phyloP scores from a whole-genome alignment of 2,113 vertebrate species.

The Proterorhinus semilunaris region DNA sequence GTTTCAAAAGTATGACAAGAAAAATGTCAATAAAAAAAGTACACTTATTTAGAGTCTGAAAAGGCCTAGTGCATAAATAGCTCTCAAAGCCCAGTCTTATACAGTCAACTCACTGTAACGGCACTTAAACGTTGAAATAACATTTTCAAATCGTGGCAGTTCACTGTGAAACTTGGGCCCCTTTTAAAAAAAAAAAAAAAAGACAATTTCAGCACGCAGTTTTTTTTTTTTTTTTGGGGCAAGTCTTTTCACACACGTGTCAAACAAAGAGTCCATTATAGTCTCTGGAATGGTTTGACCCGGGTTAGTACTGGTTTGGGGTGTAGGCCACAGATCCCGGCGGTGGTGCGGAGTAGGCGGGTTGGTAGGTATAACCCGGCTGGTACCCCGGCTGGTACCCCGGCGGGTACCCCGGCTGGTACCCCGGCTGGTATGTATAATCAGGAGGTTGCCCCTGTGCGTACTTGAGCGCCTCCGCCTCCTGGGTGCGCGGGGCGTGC shows the following conservation, averaged over 20 bases:
- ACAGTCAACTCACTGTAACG: background rate
- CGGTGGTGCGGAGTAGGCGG: constrained; percentile 62
- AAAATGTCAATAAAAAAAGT: constrained; percentile 2
- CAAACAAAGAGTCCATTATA: constrained; percentile 9
- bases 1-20: background rate
- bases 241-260: constrained; percentile 4
- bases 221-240: background rate
- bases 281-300: constrained; percentile 14
- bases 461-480: constrained; percentile 56
- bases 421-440: constrained; percentile 60
- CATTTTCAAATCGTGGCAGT: background rate
- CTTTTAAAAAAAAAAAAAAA: constrained; percentile 33
- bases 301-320: constrained; percentile 55
- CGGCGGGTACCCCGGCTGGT: constrained; percentile 63
- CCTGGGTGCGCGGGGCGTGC: constrained; percentile 73
- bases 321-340: constrained; percentile 63
- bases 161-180: background rate
- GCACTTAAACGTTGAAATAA: background rate
- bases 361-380: constrained; percentile 63
- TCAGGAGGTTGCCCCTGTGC: constrained; percentile 39
- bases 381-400: constrained; percentile 61
- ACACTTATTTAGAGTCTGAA: constrained; percentile 22
- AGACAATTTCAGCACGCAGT: constrained; percentile 11
- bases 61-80: constrained; percentile 34
- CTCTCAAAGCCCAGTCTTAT: constrained; percentile 24